Evolutionary conservation across 2,797 vertebrate species (phyloP).

Genomic region (Euthynnus affinis): DNA sequence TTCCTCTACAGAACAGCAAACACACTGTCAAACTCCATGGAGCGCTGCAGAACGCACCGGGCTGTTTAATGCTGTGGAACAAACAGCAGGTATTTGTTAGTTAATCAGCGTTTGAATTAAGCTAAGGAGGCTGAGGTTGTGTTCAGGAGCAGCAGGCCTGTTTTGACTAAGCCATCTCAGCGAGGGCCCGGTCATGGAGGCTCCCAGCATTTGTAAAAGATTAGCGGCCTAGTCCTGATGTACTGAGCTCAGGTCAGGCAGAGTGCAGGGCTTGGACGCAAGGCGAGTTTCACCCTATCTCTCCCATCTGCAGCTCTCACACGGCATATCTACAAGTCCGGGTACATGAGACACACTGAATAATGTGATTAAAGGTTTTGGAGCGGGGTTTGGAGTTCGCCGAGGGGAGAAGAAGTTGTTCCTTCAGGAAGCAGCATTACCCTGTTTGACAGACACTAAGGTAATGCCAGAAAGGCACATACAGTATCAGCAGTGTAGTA

Average conservation of each 20-base stretch:
- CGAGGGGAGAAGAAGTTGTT: slow-evolving; percentile 55
- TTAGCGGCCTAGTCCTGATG: slow-evolving; percentile 82
- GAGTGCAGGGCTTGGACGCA: slow-evolving; percentile 78
- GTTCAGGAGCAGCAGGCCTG: slow-evolving; percentile 79
- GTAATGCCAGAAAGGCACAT: slow-evolving; percentile 53
- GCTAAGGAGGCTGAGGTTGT: slow-evolving; percentile 61
- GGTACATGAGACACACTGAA: slow-evolving; percentile 69
- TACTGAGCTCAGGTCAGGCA: slow-evolving; percentile 81
- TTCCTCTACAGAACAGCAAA: slow-evolving; percentile 59
- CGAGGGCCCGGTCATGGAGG: slow-evolving; percentile 82
- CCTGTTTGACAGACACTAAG: slow-evolving; percentile 58
- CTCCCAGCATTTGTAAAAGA: slow-evolving; percentile 88
- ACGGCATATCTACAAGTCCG: slow-evolving; percentile 59
- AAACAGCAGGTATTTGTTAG: slow-evolving; percentile 88
- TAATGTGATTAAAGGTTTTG: slow-evolving; percentile 82
- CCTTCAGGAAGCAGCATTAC: slow-evolving; percentile 50
- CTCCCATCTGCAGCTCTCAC: slow-evolving; percentile 76
- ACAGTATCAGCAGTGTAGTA: slow-evolving; percentile 24
- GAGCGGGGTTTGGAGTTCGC: slow-evolving; percentile 40
- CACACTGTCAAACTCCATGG: slow-evolving; percentile 72
- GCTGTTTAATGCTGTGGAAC: slow-evolving; percentile 72
- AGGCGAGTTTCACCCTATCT: slow-evolving; percentile 67
- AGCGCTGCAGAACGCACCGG: slow-evolving; percentile 40
- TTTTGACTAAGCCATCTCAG: slow-evolving; percentile 87
- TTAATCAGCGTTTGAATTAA: slow-evolving; percentile 83